phyloP scores from a whole-genome alignment of 2,113 vertebrate genomes.

The Artemisiospiza belli region DNA sequence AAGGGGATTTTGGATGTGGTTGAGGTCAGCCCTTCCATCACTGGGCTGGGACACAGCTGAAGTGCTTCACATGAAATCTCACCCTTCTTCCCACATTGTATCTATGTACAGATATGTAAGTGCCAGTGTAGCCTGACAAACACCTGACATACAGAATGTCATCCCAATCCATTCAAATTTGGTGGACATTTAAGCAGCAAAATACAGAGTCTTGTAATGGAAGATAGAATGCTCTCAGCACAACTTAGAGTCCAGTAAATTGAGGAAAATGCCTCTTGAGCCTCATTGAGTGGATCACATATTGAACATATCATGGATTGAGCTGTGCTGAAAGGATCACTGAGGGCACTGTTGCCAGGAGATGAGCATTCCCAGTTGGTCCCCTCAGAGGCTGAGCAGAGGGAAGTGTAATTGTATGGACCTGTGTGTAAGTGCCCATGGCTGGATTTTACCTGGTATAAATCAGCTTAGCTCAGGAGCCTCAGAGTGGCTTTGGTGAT shows the following conservation, averaged over 20 bases:
- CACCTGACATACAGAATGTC: background rate
- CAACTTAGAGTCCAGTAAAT: background rate
- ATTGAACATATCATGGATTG: fast-evolving
- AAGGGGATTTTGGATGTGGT: fast-evolving
- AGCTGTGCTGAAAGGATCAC: background rate
- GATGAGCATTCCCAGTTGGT: background rate
- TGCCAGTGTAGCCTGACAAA: background rate
- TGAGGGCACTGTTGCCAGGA: fast-evolving
- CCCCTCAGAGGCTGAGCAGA: background rate
- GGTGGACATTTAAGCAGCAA: background rate
- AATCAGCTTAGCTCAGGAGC: background rate
- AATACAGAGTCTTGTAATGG: background rate
- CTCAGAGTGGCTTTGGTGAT: background rate
- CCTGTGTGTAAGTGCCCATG: background rate
- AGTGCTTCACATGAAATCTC: background rate
- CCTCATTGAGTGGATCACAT: fast-evolving
- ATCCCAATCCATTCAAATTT: background rate
- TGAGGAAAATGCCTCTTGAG: background rate
- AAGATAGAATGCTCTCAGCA: background rate
- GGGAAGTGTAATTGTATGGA: background rate
- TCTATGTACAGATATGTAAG: fast-evolving
- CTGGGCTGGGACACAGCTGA: background rate
- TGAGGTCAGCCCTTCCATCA: background rate
- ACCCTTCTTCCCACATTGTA: background rate
- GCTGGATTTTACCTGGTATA: background rate